phyloP scores from a whole-genome alignment of 2,113 vertebrate genomes.

The Acanthisitta chloris region DNA sequence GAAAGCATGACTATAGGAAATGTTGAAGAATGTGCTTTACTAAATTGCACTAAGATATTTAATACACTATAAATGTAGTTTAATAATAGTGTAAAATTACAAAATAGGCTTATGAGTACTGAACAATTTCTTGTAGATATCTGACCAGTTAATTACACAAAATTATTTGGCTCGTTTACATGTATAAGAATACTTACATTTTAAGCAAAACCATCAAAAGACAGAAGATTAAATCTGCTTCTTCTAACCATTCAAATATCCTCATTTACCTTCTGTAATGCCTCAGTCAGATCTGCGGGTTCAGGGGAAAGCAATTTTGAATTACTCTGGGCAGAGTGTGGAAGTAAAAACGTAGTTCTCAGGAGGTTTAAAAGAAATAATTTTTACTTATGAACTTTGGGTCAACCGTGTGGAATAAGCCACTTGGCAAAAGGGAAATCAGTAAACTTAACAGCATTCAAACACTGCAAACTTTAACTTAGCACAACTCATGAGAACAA shows the following conservation, averaged over 20 bases:
- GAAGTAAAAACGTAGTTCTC: no score
- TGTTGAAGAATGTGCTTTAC: neutral
- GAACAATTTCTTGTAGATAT: constrained; percentile 50
- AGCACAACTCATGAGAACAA: no score
- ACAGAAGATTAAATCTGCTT: neutral
- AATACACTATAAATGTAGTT: constrained; percentile 25
- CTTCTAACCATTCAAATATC: neutral
- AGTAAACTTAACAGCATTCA: no score
- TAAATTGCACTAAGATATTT: constrained; percentile 14
- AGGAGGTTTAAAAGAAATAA: no score
- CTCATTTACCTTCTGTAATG: no score
- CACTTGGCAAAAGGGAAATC: no score
- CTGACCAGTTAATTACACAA: constrained; percentile 39
- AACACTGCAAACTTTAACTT: no score
- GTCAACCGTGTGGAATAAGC: no score
- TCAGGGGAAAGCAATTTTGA: no score
- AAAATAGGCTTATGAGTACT: constrained; percentile 4
- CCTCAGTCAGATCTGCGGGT: no score
- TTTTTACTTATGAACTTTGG: no score
- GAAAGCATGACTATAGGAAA: neutral
- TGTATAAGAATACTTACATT: neutral
- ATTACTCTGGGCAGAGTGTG: no score
- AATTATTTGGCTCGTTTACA: constrained; percentile 47
- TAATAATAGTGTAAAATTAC: constrained; percentile 37
- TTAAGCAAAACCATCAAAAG: constrained; percentile 22